Evolutionary conservation across 2,888 invertebrate species (phyloP), one percentile per base, ranked within the genome.

Genomic region (Mallateleia sp.): DNA sequence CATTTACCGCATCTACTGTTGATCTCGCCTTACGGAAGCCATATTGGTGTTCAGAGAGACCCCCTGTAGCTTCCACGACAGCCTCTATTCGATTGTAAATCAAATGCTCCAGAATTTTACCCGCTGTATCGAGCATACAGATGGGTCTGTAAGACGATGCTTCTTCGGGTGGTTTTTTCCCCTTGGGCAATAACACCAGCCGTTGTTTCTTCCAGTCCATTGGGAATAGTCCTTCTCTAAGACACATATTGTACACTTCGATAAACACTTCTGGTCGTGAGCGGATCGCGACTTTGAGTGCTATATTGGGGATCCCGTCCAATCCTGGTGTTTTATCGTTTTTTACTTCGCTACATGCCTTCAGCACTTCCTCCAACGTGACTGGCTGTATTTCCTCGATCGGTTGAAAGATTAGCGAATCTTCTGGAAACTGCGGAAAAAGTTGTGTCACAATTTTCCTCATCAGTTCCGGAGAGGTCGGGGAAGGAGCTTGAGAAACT

Each of bases 271-370:
- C 38, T 5, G 38, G 38, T 6, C 28, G 28, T 28, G 28, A 4
- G 11, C 38, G 38, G 11, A 38, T 38, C 11, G 8, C 71, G n/a
- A 50, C 0, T 34, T 88, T 86, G 0, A 85, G 24, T 0, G 84
- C 86, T 0, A 85, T 38, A 20, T 85, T 89, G 1, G 89, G 88
- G 28, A 91, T 90, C 5, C 75, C 83, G 28, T 90, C 90, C 67
- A 88, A 14, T 0, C 88, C 88, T 9, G 90, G 88, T 0, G 90
- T 88, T 25, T 91, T 91, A 9, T 50, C 71, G 20, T 84, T 89
- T 3, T 85, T 89, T 1, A 88, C 64, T 4, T 54, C 74, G 8
- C 15, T 66, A 9, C 64, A 67, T 1, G 90, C 89, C 45, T 38
- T 45, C 18, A 71, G 15, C 25, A 90, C 32, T 47, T 89, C 83